Evolutionary conservation across 2,888 invertebrate species (phyloP), one percentile per base, ranked within the genome.

Genomic region (Ferrisia virgata): DNA sequence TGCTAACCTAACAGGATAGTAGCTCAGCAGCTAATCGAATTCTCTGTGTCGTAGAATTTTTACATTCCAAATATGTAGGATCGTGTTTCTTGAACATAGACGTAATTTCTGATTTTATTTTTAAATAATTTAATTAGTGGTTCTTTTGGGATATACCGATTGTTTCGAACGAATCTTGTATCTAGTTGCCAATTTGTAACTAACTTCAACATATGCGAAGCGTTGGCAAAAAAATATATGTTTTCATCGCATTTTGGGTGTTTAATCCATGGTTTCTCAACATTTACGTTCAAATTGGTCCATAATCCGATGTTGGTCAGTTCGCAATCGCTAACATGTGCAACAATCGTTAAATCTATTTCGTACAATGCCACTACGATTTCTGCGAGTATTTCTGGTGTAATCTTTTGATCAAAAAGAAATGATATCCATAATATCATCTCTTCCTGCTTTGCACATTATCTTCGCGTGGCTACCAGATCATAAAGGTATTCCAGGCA

Each of bases 141-240:
- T 82, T 47, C 15, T 36, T 83, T 36, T 82, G n/a, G 9, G 18
- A 53, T 53, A 18, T 53, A 18, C 18, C 15, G 82, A 53, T 76
- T 79, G 15, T 25, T 43, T 64, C 85, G n/a, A 33, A 58, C 36
- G 80, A 85, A 86, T 0, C 85, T 84, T 69, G 36, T 22, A 25
- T 86, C 85, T 13, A 86, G 13, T 0, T 85, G 76, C 64, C 84
- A 83, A 53, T 86, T 86, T n/a, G 84, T 47, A 25, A 82, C 28
- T 6, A 85, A 79, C 81, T 86, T 86, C 31, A 86, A 31, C 0
- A 85, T 69, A 47, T 86, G 85, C 4, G 85, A 85, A 1, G 82
- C 84, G 78, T 86, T 85, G 25, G 84, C 69, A 80, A 86, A 85
- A 28, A 47, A 85, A 43, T 80, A 58, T 22, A 85, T 82, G 18